These are phyloP conservation scores for Aporophyla nigra DNA, from an alignment of 2,888 invertebrate genomes.

Conservation along the genomic window DNA sequence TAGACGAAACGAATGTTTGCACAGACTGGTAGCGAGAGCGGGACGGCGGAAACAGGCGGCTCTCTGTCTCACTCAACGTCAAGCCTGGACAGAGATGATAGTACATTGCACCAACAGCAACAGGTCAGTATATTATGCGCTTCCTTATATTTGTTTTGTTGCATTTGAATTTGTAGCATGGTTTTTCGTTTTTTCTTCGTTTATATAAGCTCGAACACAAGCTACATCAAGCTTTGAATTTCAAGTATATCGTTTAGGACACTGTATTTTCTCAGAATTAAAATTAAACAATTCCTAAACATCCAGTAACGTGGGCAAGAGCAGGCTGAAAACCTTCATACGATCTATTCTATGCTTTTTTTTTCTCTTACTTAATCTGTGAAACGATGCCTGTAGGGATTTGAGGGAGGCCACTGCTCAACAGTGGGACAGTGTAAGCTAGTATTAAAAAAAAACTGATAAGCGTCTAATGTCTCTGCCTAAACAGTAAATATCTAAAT, in stretches of 20 bases:
- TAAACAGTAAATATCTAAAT: no score
- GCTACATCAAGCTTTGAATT: conserved; percentile 1
- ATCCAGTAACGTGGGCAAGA: background rate
- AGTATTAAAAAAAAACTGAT: no score
- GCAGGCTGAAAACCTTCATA: background rate
- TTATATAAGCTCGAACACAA: conserved; percentile 11
- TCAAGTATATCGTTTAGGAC: background rate
- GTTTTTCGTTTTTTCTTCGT: conserved; percentile 1
- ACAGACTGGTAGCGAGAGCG: conserved; percentile 90
- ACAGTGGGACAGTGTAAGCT: no score
- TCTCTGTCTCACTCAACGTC: conserved; percentile 95
- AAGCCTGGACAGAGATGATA: conserved; percentile 96
- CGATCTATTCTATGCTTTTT: background rate
- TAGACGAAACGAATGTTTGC: conserved; percentile 76
- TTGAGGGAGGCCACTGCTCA: no score
- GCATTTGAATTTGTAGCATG: conserved; percentile 38
- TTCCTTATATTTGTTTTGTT: conserved; percentile 22
- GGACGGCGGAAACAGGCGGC: conserved; percentile 92
- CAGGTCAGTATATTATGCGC: conserved; percentile 83
- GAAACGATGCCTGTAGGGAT: no score
- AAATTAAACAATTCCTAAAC: background rate
- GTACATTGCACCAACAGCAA: conserved; percentile 87
- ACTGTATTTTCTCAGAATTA: background rate
- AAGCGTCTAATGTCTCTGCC: background rate
- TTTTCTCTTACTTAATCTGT: background rate